A percentile compares a stretch with the other conserved stretches of the same genome.
phyloP scores from a whole-genome alignment of 2,113 vertebrate species.

The Callaeas wilsoni region DNA sequence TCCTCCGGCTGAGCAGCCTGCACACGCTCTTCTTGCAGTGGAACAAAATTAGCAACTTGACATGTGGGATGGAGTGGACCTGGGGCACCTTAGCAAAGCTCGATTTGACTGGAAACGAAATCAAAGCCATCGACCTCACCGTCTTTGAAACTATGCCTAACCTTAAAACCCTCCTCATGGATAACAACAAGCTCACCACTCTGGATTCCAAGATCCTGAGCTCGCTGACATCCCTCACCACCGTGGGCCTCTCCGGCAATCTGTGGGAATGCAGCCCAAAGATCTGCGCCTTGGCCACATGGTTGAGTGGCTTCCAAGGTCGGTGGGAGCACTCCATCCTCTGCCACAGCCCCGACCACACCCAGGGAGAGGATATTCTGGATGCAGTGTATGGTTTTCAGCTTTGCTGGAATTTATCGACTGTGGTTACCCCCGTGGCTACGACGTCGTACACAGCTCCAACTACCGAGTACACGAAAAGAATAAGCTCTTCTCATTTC shows the following conservation, averaged over 20 bases:
- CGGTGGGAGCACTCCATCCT: conserved; percentile 97
- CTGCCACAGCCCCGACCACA: conserved; percentile 93
- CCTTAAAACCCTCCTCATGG: conserved; percentile 93
- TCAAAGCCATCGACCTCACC: conserved; percentile 86
- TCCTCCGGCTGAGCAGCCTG: conserved; percentile 93
- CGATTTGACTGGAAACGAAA: conserved; percentile 94
- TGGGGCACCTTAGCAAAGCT: conserved; percentile 96
- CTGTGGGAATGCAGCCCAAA: conserved; percentile 97
- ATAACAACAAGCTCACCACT: conserved; percentile 95
- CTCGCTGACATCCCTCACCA: conserved; percentile 87
- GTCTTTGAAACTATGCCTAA: conserved; percentile 96
- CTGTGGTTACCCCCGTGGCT: conserved; percentile 80
- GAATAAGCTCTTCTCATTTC: conserved; percentile 90
- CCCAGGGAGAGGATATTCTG: conserved; percentile 98
- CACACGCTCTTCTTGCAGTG: conserved; percentile 95
- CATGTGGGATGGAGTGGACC: conserved; percentile 97
- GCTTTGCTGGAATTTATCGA: conserved; percentile 97
- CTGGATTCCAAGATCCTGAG: conserved; percentile 87
- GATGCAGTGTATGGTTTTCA: conserved; percentile 97
- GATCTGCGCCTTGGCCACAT: conserved; percentile 93
- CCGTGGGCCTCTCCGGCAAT: conserved; percentile 92
- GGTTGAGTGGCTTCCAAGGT: conserved; percentile 93
- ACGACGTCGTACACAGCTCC: conserved; percentile 76
- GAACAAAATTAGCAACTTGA: conserved; percentile 98
- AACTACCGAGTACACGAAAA: conserved; percentile 89